Percentiles rank a stretch among this genome's conserved stretches.
Conservation (phyloP, 2,888 invertebrate species). For the Diaprepes abbreviatus region DNA sequence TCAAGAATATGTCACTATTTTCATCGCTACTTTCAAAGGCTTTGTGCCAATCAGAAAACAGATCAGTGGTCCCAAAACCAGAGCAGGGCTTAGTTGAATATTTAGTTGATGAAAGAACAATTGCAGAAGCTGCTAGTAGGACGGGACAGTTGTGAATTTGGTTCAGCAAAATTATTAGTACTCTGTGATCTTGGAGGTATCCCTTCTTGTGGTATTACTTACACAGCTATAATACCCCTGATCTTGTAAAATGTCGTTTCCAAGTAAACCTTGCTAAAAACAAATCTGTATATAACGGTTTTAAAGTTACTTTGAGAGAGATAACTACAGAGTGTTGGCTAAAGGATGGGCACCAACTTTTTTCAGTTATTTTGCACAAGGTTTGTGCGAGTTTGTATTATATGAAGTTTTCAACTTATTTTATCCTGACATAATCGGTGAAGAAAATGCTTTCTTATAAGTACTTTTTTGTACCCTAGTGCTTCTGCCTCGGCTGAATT, state of each 20-base stretch:
- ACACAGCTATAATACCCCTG: slow-evolving; percentile 94
- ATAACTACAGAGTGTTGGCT: slow-evolving; percentile 86
- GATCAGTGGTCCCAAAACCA: slow-evolving; percentile 41
- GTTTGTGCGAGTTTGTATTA: slow-evolving; percentile 97
- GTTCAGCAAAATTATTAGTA: slow-evolving; percentile 89
- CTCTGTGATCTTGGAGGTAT: slow-evolving; percentile 75
- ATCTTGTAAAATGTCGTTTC: slow-evolving; percentile 95
- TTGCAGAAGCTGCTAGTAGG: slow-evolving; percentile 59
- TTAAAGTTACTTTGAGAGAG: slow-evolving; percentile 87
- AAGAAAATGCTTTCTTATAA: slow-evolving; percentile 93
- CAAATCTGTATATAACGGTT: slow-evolving; percentile 91
- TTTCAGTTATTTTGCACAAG: slow-evolving; percentile 95
- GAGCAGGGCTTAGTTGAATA: slow-evolving; percentile 60
- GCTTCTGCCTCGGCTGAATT: slow-evolving; percentile 98
- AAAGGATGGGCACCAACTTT: slow-evolving; percentile 99
- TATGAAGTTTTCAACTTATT: slow-evolving; percentile 90
- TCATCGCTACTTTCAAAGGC: slow-evolving; percentile 58
- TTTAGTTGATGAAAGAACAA: slow-evolving; percentile 63
- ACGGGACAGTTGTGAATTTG: slow-evolving; percentile 83
- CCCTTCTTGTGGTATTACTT: slow-evolving; percentile 85
- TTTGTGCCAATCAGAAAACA: slow-evolving; percentile 56
- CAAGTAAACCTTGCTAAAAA: slow-evolving; percentile 96
- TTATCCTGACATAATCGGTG: slow-evolving; percentile 88
- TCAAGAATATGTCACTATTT: slow-evolving; percentile 53
- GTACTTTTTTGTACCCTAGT: slow-evolving; percentile 89